Conservation (phyloP, 2,113 vertebrate genomes). For the Hymenochirus boettgeri region DNA sequence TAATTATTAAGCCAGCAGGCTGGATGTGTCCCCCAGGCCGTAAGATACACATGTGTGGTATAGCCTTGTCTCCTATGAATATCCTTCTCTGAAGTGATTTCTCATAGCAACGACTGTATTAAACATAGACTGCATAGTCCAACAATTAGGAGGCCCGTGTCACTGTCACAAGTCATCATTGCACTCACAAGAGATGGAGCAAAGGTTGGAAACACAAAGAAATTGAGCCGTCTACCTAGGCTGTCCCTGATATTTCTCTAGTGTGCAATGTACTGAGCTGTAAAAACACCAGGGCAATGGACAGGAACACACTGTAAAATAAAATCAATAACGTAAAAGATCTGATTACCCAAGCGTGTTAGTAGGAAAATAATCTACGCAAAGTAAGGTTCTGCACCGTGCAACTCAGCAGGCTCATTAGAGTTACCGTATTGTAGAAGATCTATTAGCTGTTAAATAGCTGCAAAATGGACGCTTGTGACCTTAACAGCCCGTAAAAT, state of each 20-base stretch:
- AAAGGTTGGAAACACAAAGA: conserved; percentile 27
- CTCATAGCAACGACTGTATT: too few species aligned
- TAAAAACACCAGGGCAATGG: conserved; percentile 8
- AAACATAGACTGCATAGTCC: too few species aligned
- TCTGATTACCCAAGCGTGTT: neutral
- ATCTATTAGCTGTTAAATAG: neutral
- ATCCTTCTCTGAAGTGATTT: too few species aligned
- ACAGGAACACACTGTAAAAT: conserved; percentile 1
- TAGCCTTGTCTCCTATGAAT: too few species aligned
- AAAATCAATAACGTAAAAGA: conserved; percentile 8
- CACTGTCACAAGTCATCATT: conserved; percentile 14
- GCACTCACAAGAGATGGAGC: conserved; percentile 14
- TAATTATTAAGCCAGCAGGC: too few species aligned
- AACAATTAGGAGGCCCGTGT: conserved; percentile 10
- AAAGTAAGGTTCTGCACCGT: neutral
- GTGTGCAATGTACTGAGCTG: conserved; percentile 2
- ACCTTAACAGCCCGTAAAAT: neutral
- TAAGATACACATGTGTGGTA: too few species aligned
- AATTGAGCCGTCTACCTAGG: conserved; percentile 14
- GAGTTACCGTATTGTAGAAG: neutral
- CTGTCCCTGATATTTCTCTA: neutral
- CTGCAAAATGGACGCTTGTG: neutral
- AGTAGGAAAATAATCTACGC: neutral
- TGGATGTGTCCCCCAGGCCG: too few species aligned
- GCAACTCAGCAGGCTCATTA: neutral